Evolutionary conservation across 2,797 vertebrate species (phyloP).

Genomic region (Etheostoma nigrum): DNA sequence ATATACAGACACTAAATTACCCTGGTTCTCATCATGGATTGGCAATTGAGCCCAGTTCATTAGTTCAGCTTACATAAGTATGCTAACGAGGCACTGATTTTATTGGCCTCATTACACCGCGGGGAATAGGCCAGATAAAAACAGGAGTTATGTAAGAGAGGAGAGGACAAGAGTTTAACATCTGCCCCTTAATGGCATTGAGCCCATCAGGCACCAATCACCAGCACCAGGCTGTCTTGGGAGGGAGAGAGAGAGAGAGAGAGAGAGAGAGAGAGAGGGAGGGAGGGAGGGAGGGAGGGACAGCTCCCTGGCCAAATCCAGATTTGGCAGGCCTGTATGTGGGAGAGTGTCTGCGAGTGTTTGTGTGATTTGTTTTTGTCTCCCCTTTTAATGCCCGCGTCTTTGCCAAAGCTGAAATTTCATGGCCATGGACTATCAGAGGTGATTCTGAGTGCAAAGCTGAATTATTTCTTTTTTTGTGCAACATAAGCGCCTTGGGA

Average conservation of each 20-base stretch:
- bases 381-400: conserved; percentile 42
- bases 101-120: conserved; percentile 80
- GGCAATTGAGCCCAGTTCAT: conserved; percentile 70
- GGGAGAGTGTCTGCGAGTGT: conserved; percentile 47
- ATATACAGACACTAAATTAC: conserved; percentile 26
- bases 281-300: not conserved
- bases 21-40: conserved; percentile 43
- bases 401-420: conserved; percentile 78
- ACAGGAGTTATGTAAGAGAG: conserved; percentile 68
- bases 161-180: conserved; percentile 70
- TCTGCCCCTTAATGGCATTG: conserved; percentile 65
- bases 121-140: conserved; percentile 67
- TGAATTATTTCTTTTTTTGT: conserved; percentile 76
- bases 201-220: conserved; percentile 54
- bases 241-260: conserved; percentile 1
- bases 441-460: conserved; percentile 78
- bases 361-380: conserved; percentile 61
- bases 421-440: conserved; percentile 72
- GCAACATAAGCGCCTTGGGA: conserved; percentile 68
- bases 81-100: conserved; percentile 80
- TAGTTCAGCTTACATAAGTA: conserved; percentile 85
- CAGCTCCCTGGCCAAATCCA: conserved; percentile 56
- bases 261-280: conserved; percentile 17
- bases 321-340: conserved; percentile 49
- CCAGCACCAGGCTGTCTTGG: conserved; percentile 36